Percentiles rank a stretch among this genome's conserved stretches.
Evolutionary conservation across 2,797 vertebrate species (phyloP).

Genomic region (Loris lydekkerianus): DNA sequence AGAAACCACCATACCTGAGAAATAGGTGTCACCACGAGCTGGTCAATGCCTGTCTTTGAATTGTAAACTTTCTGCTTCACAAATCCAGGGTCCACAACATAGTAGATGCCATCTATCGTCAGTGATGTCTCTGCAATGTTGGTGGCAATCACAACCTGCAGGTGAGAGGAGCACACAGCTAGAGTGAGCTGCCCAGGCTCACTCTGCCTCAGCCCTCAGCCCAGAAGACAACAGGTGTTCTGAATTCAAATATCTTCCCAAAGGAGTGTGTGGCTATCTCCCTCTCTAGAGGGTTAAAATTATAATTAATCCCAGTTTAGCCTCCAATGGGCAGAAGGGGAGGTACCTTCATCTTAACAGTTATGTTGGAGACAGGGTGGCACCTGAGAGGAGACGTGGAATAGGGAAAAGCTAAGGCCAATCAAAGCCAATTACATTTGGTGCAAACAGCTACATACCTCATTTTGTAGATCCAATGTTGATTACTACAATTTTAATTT

Average conservation of each 20-base stretch:
- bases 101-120: conserved; percentile 99
- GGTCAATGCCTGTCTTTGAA: conserved; percentile 99
- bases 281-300: background rate
- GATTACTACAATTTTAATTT: conserved; percentile 80
- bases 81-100: conserved; percentile 98
- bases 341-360: background rate
- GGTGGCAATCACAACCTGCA: conserved; percentile 97
- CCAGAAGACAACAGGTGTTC: background rate
- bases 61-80: conserved; percentile 99
- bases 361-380: background rate
- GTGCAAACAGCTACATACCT: conserved; percentile 62
- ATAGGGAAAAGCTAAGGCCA: conserved; percentile 5
- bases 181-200: background rate
- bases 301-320: background rate
- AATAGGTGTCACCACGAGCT: conserved; percentile 98
- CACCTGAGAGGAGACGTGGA: conserved; percentile 12
- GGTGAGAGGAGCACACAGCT: background rate
- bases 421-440: conserved; percentile 64
- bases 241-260: background rate
- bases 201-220: no score
- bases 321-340: background rate
- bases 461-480: conserved; percentile 70
- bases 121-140: conserved; percentile 99
- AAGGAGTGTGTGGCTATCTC: background rate
- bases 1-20: conserved; percentile 92